phyloP scores from a whole-genome alignment of 2,888 invertebrate species.

The Lithophane leautieri region DNA sequence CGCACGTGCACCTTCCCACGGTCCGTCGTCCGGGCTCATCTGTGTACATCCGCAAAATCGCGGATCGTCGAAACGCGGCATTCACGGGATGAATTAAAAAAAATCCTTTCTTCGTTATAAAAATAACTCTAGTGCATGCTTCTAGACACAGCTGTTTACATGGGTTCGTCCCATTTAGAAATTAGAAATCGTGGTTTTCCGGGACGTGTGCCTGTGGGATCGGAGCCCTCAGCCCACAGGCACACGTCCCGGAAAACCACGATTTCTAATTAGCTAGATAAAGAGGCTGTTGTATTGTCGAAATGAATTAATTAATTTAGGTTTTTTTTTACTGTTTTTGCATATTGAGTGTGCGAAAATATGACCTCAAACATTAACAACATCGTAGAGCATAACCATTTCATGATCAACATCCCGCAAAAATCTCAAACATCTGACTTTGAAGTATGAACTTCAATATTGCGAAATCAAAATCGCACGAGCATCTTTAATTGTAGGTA shows the following conservation, averaged over 20 bases:
- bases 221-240: too few relatives aligned
- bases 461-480: conserved; percentile 29
- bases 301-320: neutral
- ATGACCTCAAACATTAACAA: neutral
- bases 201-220: too few relatives aligned
- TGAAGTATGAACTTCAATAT: conserved; percentile 18
- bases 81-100: neutral
- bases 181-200: too few relatives aligned
- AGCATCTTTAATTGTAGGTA: conserved; percentile 7
- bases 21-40: too few relatives aligned
- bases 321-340: neutral
- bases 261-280: too few relatives aligned
- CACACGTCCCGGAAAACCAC: too few relatives aligned
- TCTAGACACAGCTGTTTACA: neutral
- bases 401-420: neutral
- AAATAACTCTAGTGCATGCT: neutral
- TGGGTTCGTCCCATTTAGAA: too few relatives aligned
- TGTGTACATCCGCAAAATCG: too few relatives aligned
- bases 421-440: neutral
- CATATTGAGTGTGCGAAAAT: neutral
- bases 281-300: neutral
- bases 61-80: too few relatives aligned
- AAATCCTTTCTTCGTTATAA: neutral
- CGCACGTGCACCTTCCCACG: too few relatives aligned
- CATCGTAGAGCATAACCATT: neutral